Evolutionary conservation across 2,113 vertebrate species (phyloP).

Genomic region (Gavia stellata): DNA sequence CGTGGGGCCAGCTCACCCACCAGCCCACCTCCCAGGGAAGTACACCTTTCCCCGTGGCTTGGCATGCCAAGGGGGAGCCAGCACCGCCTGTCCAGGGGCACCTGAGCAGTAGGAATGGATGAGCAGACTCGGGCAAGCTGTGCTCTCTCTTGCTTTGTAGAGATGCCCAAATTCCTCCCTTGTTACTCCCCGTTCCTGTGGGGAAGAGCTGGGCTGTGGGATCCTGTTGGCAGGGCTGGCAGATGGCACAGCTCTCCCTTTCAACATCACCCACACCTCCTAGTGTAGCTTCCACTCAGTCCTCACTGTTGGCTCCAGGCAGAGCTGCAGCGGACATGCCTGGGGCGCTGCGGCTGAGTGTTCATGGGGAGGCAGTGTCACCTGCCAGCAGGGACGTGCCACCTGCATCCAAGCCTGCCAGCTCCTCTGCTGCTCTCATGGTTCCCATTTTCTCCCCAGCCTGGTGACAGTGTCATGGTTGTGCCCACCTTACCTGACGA

Average conservation of each 20-base stretch:
- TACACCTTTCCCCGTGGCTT: neutral
- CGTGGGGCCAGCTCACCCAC: neutral
- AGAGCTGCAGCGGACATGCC: neutral
- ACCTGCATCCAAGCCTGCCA: neutral
- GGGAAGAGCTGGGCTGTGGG: neutral
- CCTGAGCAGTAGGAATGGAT: neutral
- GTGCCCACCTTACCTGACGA: conserved; percentile 85
- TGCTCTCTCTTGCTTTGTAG: rapidly evolving
- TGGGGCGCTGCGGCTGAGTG: rapidly evolving
- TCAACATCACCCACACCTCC: neutral
- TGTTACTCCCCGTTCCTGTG: rapidly evolving
- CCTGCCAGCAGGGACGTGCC: neutral
- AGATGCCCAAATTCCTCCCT: neutral
- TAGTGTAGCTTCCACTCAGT: neutral
- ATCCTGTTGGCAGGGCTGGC: neutral
- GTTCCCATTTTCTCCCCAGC: conserved; percentile 59
- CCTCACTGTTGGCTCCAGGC: neutral
- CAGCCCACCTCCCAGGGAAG: neutral
- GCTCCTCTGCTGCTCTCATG: neutral
- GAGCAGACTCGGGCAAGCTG: neutral
- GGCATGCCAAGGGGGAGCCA: neutral
- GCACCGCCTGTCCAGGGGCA: neutral
- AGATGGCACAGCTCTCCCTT: neutral
- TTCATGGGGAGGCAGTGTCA: neutral
- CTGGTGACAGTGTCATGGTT: conserved; percentile 90